A percentile compares a stretch with the other conserved stretches of the same genome.
These are phyloP conservation scores for Pherbina coryleti DNA, from an alignment of 2,888 invertebrate genomes.

Conservation along the genomic window DNA sequence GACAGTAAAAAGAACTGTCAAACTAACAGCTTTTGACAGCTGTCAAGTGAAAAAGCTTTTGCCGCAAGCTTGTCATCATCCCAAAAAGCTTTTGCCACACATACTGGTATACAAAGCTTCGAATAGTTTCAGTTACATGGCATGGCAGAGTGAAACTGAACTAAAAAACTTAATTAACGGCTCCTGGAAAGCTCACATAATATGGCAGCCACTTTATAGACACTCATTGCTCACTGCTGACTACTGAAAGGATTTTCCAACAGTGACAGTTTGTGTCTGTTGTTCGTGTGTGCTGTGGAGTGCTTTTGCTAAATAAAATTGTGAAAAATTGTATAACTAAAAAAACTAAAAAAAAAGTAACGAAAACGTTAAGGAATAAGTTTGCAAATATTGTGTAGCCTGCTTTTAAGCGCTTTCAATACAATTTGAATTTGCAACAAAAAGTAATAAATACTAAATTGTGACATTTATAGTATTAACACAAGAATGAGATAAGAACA, in stretches of 20 bases:
- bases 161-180: not conserved
- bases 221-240: not conserved
- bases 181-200: constrained; percentile 37
- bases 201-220: constrained; percentile 18
- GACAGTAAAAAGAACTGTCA: not conserved
- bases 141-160: too few relatives aligned
- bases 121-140: too few relatives aligned
- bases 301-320: not conserved
- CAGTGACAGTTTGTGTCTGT: constrained; percentile 31
- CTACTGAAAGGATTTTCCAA: constrained; percentile 21
- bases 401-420: constrained; percentile 32
- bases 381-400: not conserved
- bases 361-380: not conserved
- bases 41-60: not conserved
- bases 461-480: not conserved
- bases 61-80: not conserved
- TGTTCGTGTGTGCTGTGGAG: constrained; percentile 14
- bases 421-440: not conserved
- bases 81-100: not conserved
- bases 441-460: not conserved
- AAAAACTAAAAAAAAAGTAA: too few relatives aligned
- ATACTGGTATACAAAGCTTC: not conserved
- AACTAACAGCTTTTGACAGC: not conserved
- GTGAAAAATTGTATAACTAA: constrained; percentile 7
- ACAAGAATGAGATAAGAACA: too few relatives aligned